Conservation (phyloP, 1,140 invertebrate species). For the Bilobella aurantiaca region DNA sequence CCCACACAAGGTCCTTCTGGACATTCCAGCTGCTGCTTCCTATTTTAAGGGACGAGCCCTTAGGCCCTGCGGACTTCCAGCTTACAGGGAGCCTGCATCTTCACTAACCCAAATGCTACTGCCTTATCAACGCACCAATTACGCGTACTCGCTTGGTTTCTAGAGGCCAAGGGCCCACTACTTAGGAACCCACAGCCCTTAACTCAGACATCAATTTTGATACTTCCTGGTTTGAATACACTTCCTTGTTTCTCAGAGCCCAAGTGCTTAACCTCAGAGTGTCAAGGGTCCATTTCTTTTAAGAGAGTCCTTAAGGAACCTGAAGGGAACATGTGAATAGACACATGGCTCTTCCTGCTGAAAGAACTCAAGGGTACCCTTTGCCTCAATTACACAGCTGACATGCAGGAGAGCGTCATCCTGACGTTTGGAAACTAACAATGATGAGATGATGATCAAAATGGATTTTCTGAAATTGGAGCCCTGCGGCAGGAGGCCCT, state of each 20-base stretch:
- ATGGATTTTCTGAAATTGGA: background rate
- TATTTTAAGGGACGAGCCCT: no score
- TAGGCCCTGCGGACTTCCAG: background rate
- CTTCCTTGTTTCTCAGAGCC: no score
- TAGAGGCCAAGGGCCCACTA: no score
- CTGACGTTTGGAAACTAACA: background rate
- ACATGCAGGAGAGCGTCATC: background rate
- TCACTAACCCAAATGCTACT: background rate
- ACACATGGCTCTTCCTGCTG: background rate
- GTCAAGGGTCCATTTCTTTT: no score
- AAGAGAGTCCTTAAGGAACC: background rate
- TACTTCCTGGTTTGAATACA: no score
- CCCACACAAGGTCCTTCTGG: no score
- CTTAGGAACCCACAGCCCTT: no score
- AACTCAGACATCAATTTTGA: no score
- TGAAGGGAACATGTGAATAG: background rate
- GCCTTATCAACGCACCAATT: no score
- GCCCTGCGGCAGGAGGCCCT: background rate
- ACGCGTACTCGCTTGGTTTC: no score
- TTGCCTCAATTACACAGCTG: constrained; percentile 8
- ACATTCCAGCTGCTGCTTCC: constrained; percentile 2
- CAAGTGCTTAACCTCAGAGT: no score
- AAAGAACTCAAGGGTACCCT: background rate
- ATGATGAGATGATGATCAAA: constrained; percentile 6
- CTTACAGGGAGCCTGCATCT: background rate